Conservation (phyloP, 2,113 vertebrate genomes). For the Campylomormyrus tamandua region DNA sequence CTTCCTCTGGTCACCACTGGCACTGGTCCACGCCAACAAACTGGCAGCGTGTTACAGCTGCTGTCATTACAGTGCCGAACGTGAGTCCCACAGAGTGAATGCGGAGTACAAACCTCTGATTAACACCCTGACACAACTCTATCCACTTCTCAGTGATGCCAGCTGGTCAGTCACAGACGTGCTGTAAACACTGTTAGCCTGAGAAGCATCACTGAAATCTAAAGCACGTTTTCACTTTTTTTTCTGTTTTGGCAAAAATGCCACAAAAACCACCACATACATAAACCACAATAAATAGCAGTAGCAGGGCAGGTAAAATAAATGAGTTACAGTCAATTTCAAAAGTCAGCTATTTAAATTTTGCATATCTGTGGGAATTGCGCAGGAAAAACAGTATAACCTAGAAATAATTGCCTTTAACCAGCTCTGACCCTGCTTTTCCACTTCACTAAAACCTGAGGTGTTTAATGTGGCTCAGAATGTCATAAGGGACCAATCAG, state of each 20-base stretch:
- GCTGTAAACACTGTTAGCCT: neutral
- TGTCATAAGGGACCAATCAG: neutral
- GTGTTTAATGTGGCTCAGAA: neutral
- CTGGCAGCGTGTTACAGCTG: neutral
- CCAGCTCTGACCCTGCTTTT: neutral
- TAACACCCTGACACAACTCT: neutral
- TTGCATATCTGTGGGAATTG: neutral
- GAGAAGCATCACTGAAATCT: neutral
- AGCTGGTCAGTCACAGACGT: neutral
- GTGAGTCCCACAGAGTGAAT: neutral
- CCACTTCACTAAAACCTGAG: neutral
- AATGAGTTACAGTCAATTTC: neutral
- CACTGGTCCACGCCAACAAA: constrained; percentile 20
- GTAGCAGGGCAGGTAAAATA: neutral
- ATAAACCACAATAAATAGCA: neutral
- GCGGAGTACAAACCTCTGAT: neutral
- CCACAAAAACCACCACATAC: neutral
- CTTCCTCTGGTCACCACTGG: neutral
- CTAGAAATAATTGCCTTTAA: neutral
- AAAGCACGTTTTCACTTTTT: neutral
- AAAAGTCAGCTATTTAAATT: neutral
- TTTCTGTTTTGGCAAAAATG: neutral
- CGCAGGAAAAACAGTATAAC: neutral
- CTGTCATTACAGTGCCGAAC: neutral
- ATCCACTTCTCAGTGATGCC: neutral